phyloP scores from a whole-genome alignment of 2,888 invertebrate species.

The Antheraea yamamai region DNA sequence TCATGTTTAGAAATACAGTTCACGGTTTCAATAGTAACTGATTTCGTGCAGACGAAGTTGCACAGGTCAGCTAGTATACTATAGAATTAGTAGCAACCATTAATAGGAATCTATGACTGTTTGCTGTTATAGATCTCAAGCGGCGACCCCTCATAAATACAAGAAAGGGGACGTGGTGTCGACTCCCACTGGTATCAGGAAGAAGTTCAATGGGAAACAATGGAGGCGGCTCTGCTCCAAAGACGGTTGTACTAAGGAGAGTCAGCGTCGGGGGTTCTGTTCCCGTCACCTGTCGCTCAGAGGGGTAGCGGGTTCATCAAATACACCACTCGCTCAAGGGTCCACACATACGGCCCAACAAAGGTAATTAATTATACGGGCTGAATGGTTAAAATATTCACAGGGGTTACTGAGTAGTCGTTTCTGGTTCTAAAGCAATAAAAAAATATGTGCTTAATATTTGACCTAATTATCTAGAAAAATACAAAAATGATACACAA shows the following conservation, averaged over 20 bases:
- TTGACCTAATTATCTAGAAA: too few relatives aligned
- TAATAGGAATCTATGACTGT: not conserved
- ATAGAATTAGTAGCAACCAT: not conserved
- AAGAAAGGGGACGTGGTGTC: slow-evolving; percentile 98
- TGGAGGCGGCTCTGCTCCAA: slow-evolving; percentile 98
- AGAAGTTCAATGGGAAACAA: slow-evolving; percentile 99
- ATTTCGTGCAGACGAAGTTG: too few relatives aligned
- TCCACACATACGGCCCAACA: slow-evolving; percentile 74
- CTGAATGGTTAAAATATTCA: not conserved
- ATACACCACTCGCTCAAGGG: slow-evolving; percentile 71
- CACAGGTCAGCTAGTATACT: too few relatives aligned
- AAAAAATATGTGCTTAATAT: too few relatives aligned
- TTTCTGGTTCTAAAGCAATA: too few relatives aligned
- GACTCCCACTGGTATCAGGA: slow-evolving; percentile 96
- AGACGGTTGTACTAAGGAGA: slow-evolving; percentile 95
- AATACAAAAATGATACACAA: too few relatives aligned
- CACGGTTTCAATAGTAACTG: too few relatives aligned
- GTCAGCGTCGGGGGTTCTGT: slow-evolving; percentile 97
- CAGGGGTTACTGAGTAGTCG: too few relatives aligned
- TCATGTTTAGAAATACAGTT: too few relatives aligned
- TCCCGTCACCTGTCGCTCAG: slow-evolving; percentile 97
- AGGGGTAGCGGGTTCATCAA: slow-evolving; percentile 81
- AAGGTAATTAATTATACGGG: slow-evolving; percentile 46
- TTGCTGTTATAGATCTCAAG: slow-evolving; percentile 86
- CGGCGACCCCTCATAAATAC: slow-evolving; percentile 96